Evolutionary conservation across 2,113 vertebrate genomes (phyloP).

Genomic region (Percina caprodes): DNA sequence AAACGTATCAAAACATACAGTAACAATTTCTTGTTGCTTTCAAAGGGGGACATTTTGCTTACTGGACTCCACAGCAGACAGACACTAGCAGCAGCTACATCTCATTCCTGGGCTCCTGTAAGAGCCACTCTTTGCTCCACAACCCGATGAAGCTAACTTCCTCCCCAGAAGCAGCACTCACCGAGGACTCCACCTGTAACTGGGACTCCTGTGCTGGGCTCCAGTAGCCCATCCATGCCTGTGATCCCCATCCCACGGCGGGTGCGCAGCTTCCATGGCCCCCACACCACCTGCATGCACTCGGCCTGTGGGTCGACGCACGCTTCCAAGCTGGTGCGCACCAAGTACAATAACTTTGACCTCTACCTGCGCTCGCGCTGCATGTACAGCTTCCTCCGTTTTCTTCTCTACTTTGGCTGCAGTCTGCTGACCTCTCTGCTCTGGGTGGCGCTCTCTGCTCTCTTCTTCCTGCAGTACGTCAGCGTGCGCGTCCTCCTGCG

Average conservation of each 20-base stretch:
- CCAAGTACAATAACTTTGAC: constrained; percentile 98
- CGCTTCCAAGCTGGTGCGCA: constrained; percentile 90
- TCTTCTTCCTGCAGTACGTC: constrained; percentile 95
- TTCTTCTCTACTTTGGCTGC: constrained; percentile 97
- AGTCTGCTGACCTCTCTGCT: constrained; percentile 96
- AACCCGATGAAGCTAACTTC: constrained; percentile 60
- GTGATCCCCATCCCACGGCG: constrained; percentile 97
- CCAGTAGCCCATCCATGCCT: constrained; percentile 90
- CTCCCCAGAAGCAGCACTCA: constrained; percentile 31
- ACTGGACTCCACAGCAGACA: background rate
- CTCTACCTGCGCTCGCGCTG: constrained; percentile 94
- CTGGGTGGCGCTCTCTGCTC: constrained; percentile 92
- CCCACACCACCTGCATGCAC: constrained; percentile 97
- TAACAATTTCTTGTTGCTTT: constrained; percentile 23
- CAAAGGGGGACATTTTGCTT: constrained; percentile 5
- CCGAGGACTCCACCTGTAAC: constrained; percentile 55
- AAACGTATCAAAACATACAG: background rate
- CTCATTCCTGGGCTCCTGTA: constrained; percentile 3
- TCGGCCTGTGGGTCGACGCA: constrained; percentile 93
- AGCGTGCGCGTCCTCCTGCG: constrained; percentile 92
- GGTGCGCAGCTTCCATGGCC: constrained; percentile 97
- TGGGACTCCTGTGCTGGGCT: constrained; percentile 74
- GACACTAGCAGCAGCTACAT: background rate
- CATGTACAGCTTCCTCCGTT: constrained; percentile 96
- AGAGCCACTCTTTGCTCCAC: constrained; percentile 1